phyloP scores from a whole-genome alignment of 2,113 vertebrate species.

The Cromileptes altivelis region DNA sequence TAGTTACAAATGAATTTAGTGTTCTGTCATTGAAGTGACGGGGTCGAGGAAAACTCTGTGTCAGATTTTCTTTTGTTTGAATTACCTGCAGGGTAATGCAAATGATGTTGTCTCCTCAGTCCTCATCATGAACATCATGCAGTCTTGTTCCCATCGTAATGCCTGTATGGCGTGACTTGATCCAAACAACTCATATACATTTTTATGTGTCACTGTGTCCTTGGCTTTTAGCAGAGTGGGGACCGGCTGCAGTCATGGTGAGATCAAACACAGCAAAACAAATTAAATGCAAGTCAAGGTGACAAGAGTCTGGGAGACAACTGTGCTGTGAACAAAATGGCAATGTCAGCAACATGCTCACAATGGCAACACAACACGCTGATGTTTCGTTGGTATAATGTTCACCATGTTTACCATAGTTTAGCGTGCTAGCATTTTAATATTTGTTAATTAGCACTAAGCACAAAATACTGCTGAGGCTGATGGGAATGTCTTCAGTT shows the following conservation, averaged over 20 bases:
- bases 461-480: too few relatives aligned
- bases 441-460: not conserved
- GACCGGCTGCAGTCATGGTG: not conserved
- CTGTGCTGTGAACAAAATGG: not conserved
- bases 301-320: not conserved
- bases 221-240: not conserved
- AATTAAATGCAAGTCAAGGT: not conserved
- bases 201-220: not conserved
- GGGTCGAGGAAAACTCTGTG: conserved; percentile 4
- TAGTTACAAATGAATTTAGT: conserved; percentile 36
- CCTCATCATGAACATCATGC: too few relatives aligned
- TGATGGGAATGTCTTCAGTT: too few relatives aligned
- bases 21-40: conserved; percentile 4
- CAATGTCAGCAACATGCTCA: not conserved
- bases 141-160: not conserved
- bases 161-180: not conserved
- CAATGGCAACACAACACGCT: not conserved
- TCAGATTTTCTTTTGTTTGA: conserved; percentile 6
- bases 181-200: not conserved
- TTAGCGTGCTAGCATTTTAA: not conserved
- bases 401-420: not conserved
- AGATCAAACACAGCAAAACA: not conserved
- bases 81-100: not conserved
- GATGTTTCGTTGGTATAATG: not conserved
- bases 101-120: not conserved